Evolutionary conservation across 2,888 invertebrate genomes (phyloP), one percentile per base, ranked within the genome.

Genomic region (Cremastinae sp.): DNA sequence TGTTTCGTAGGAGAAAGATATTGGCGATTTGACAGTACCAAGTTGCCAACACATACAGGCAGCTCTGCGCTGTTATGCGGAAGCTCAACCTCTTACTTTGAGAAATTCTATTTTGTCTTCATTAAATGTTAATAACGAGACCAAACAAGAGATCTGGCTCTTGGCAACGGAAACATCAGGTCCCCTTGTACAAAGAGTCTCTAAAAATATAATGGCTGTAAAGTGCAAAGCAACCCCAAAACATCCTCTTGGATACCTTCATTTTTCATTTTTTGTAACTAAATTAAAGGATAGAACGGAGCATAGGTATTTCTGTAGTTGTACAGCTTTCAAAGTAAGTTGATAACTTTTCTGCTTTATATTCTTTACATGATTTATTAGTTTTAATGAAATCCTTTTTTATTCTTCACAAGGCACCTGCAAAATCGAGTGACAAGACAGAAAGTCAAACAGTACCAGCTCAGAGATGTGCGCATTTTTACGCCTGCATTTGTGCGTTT

Each of bases 401-500:
- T 43, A 1, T 45, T 64, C 64, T 49, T 71, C 61, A 2, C 18
- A 18, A 87, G 86, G 79, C 79, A 62, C 65, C 79, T 7, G 51
- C 74, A 22, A 86, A 83, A 65, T 69, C 78, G 51, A 66, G 82
- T 9, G 85, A 86, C 34, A 86, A 85, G 77, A 76, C 74, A 16
- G 86, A 88, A 5, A 59, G 74, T 10, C 82, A 81, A 14, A 62
- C 78, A 0, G 75, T 61, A 4, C 84, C 82, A n/a, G 77, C 65
- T n/a, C 89, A 88, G 78, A 90, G 91, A 80, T 95, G 95, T 88
- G 91, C 94, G 47, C 95, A 95, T 88, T 94, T 93, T 88, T 94
- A 94, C 87, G 93, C 94, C 7, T 94, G 94, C 84, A 90, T 94
- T 53, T 93, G 93, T 89, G 94, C 94, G 47, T 93, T 95, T 88